phyloP scores from a whole-genome alignment of 92 coral and sea anemone genomes.

The Hydrozoanthus gracilis region DNA sequence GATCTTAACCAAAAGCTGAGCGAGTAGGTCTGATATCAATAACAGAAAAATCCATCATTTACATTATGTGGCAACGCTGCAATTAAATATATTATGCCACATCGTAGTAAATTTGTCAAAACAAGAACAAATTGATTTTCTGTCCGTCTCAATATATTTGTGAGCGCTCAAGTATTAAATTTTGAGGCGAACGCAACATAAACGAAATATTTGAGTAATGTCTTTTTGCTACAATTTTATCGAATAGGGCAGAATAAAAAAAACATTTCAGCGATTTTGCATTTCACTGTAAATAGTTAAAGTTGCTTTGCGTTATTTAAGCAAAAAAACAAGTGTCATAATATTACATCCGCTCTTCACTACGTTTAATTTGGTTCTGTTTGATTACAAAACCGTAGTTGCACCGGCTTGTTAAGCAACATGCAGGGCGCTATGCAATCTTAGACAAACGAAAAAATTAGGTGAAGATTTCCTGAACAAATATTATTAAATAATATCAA shows the following conservation, averaged over 20 bases:
- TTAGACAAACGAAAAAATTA: neutral
- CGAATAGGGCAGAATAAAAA: neutral
- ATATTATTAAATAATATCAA: neutral
- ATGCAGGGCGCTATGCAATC: neutral
- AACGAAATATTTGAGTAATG: neutral
- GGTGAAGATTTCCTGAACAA: slow-evolving; percentile 12
- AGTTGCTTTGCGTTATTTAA: slow-evolving; percentile 1
- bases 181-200: slow-evolving; percentile 1
- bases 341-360: neutral
- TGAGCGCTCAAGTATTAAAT: neutral
- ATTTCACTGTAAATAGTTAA: neutral
- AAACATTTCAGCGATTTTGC: neutral
- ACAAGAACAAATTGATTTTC: neutral
- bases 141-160: neutral
- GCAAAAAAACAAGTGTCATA: neutral
- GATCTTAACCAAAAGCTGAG: neutral
- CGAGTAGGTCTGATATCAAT: neutral
- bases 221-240: neutral
- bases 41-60: neutral
- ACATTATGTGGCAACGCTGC: neutral
- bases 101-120: neutral
- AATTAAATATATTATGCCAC: neutral
- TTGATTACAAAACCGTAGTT: neutral
- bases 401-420: neutral
- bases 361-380: neutral